Evolutionary conservation across 1,140 invertebrate species (phyloP), one percentile per base, ranked within the genome.

Genomic region (Antheraea mylitta): DNA sequence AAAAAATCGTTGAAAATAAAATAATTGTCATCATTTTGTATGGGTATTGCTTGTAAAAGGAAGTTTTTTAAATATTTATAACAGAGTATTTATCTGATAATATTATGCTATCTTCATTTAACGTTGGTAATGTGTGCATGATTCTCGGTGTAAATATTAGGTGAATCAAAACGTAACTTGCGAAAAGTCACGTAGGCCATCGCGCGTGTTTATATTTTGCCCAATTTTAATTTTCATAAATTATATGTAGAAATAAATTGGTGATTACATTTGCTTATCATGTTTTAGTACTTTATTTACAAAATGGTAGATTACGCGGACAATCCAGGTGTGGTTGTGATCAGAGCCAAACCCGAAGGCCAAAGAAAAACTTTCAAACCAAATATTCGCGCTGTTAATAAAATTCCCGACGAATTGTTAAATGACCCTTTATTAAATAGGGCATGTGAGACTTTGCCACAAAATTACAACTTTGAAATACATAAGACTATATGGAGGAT

Each of bases 401-500:
- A 96, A 92, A 96, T 99, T 76, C 98, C 98, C 2, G 95, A 96
- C 75, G 95, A 96, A 75, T 94, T 99, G 63, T 87, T 98, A 18
- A 95, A 98, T 80, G 95, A 99, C 94, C 93, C 95, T 9, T 76
- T 95, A 72, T 86, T 99, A 58, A 95, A 96, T 78, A 91, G 93
- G 82, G 96, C 97, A 6, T 95, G 96, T 67, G 92, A 94, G 75
- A 88, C 92, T 62, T 93, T 99, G 62, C 99, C 99, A 9, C 84
- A 94, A 16, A 99, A 99, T 93, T 99, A 99, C 84, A 99, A 99
- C 93, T 99, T 99, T 93, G 99, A 99, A 95, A 96, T 99, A 78
- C 97, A 97, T 59, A 99, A 99, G 92, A 99, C 99, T 0, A 96
- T 99, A 87, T 99, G 99, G 99, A 95, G 98, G 83, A 98, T 99